phyloP scores from a whole-genome alignment of 1,140 invertebrate species.

The Sinella curviseta region DNA sequence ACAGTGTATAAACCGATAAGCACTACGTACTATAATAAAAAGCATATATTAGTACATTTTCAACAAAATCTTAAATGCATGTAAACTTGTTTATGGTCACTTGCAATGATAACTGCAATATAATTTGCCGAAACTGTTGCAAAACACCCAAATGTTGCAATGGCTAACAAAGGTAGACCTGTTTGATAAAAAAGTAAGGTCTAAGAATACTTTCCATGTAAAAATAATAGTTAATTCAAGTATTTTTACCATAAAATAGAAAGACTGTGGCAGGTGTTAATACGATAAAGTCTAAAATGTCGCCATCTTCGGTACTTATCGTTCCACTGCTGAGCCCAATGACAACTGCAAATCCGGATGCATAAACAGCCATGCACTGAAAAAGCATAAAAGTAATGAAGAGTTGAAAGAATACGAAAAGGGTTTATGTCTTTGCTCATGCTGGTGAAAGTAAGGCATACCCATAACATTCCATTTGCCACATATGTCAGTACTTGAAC shows the following conservation, averaged over 20 bases:
- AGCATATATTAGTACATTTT: no score
- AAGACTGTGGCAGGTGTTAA: conserved; percentile 40
- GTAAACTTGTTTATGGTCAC: conserved; percentile 20
- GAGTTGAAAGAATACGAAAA: no score
- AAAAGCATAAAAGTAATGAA: no score
- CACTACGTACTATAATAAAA: background rate
- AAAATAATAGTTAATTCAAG: background rate
- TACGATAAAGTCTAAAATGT: conserved; percentile 4
- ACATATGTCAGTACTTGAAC: background rate
- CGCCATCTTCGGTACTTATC: conserved; percentile 21
- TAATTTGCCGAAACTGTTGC: background rate
- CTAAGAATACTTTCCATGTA: background rate
- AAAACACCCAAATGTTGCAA: conserved; percentile 31
- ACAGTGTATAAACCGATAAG: conserved; percentile 3
- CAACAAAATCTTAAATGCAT: background rate
- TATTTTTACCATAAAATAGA: conserved; percentile 35
- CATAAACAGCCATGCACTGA: no score
- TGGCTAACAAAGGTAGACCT: no score
- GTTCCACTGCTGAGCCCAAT: conserved; percentile 35
- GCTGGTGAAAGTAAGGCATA: no score
- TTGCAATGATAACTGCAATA: background rate
- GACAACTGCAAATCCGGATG: no score
- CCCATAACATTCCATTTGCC: background rate
- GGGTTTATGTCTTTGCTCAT: no score
- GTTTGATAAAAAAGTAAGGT: conserved; percentile 29